Percentiles rank a stretch among this genome's conserved stretches.
phyloP scores from a whole-genome alignment of 2,888 invertebrate genomes.

The Pollenia angustigena region DNA sequence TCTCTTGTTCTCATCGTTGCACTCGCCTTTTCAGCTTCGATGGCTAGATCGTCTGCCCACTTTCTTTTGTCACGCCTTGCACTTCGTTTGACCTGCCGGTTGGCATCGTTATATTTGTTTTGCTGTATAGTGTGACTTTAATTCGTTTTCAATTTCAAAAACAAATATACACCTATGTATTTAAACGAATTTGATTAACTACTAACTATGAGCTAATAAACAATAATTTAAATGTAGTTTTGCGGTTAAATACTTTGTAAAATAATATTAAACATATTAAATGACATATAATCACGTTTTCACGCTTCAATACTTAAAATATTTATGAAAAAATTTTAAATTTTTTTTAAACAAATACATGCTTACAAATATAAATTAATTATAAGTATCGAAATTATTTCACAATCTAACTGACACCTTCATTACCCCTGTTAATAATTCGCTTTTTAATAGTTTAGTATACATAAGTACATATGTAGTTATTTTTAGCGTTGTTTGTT shows the following conservation, averaged over 20 bases:
- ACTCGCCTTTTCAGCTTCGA: no score
- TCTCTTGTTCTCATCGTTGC: no score
- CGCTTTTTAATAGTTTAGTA: background rate
- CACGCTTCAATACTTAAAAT: constrained; percentile 34
- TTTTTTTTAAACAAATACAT: background rate
- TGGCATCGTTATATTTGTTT: no score
- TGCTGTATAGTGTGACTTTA: no score
- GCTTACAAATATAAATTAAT: background rate
- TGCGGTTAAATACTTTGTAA: constrained; percentile 19
- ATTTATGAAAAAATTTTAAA: constrained; percentile 1
- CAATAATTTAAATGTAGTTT: constrained; percentile 15
- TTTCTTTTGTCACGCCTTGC: no score
- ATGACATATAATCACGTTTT: constrained; percentile 62
- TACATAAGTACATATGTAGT: no score
- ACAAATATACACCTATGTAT: background rate
- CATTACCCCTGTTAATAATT: background rate
- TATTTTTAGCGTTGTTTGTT: background rate
- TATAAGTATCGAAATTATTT: background rate
- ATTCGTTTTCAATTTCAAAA: background rate
- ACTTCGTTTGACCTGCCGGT: no score
- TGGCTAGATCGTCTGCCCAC: no score
- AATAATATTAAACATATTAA: constrained; percentile 21
- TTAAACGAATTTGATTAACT: background rate
- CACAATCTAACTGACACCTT: background rate
- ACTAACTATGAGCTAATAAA: background rate